A percentile compares a stretch with the other conserved stretches of the same genome.
Conservation (phyloP, 1,140 invertebrate species). For the Reticulitermes speratus region DNA sequence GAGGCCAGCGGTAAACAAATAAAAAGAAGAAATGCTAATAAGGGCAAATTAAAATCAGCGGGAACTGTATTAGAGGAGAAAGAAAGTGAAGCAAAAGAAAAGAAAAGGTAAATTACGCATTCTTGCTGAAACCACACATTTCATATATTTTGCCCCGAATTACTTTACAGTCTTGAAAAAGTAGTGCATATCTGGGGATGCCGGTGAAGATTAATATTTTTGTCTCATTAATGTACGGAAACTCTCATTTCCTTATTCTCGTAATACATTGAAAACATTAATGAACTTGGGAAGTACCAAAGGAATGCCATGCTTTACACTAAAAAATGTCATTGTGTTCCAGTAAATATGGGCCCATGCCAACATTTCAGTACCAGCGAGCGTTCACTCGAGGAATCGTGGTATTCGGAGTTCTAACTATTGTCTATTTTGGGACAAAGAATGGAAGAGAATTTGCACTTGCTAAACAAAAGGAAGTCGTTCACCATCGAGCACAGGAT, state of each 20-base stretch:
- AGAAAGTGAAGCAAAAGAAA: not conserved
- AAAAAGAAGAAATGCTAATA: not conserved
- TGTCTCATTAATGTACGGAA: too few species aligned
- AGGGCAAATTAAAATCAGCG: not conserved
- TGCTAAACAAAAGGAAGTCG: constrained; percentile 60
- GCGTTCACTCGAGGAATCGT: constrained; percentile 45
- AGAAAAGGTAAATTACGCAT: not conserved
- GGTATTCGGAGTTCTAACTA: constrained; percentile 53
- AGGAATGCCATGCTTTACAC: not conserved
- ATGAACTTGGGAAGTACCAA: too few species aligned
- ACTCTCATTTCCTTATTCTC: too few species aligned
- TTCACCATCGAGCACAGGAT: constrained; percentile 57
- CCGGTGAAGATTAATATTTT: too few species aligned
- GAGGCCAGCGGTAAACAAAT: not conserved
- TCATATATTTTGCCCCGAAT: too few species aligned
- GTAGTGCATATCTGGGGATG: too few species aligned
- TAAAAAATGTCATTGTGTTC: not conserved
- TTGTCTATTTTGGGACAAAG: constrained; percentile 66
- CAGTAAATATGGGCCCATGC: constrained; percentile 35
- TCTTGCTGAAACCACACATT: not conserved
- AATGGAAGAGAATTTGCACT: constrained; percentile 58
- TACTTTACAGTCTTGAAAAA: too few species aligned
- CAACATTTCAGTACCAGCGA: constrained; percentile 37
- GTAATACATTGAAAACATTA: too few species aligned
- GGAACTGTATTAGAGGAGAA: not conserved